These are phyloP conservation scores for Cichlasoma orientale DNA, from an alignment of 2,797 vertebrate species.

Conservation along the genomic window DNA sequence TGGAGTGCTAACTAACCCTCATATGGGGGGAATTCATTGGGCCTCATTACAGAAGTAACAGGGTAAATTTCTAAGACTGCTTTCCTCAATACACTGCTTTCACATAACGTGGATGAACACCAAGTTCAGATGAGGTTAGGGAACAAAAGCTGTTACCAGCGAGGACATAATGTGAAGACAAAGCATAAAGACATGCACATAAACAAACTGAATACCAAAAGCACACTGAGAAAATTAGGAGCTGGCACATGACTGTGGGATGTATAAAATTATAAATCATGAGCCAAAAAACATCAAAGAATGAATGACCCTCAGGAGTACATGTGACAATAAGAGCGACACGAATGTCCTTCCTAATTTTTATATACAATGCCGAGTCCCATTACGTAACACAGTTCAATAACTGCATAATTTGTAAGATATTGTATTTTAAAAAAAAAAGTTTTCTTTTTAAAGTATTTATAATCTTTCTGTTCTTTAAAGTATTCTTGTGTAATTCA, in stretches of 20 bases:
- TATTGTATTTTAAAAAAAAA: not conserved
- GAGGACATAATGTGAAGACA: conserved; percentile 45
- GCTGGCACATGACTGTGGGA: conserved; percentile 31
- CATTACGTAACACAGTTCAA: not conserved
- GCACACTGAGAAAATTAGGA: conserved; percentile 25
- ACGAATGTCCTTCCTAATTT: not conserved
- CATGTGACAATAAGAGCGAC: conserved; percentile 2
- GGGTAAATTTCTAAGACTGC: conserved; percentile 8
- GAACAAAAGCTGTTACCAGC: conserved; percentile 22
- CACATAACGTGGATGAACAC: conserved; percentile 22
- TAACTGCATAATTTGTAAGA: not conserved
- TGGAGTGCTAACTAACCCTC: conserved; percentile 38
- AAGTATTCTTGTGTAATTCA: conserved; percentile 6
- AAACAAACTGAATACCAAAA: conserved; percentile 11
- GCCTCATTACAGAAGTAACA: not conserved
- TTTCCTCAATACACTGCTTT: conserved; percentile 43
- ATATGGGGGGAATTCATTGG: conserved; percentile 7
- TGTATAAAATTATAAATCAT: conserved; percentile 16
- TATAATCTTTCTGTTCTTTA: not conserved
- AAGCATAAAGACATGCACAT: conserved; percentile 40
- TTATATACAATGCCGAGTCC: not conserved
- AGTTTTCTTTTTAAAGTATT: not conserved
- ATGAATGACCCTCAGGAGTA: not conserved
- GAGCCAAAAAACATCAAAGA: conserved; percentile 4
- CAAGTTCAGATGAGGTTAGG: conserved; percentile 13